Percentiles rank a stretch among this genome's conserved stretches.
Evolutionary conservation across 2,113 vertebrate genomes (phyloP).

Genomic region (Lota lota): DNA sequence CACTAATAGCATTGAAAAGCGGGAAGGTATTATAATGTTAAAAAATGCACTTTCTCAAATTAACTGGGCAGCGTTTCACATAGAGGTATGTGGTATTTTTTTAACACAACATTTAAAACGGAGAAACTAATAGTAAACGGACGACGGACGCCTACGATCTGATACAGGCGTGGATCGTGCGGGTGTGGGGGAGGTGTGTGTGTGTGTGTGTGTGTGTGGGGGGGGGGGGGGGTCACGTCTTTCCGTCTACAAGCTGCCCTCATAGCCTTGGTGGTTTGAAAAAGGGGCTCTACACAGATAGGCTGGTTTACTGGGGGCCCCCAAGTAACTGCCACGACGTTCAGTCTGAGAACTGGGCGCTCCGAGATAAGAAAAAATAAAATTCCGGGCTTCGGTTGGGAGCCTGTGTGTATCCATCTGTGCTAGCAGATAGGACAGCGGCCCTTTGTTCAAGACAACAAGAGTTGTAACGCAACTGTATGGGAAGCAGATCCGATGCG

Average conservation of each 20-base stretch:
- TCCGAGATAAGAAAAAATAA: constrained; percentile 29
- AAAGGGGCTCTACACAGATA: constrained; percentile 30
- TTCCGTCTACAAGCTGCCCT: constrained; percentile 30
- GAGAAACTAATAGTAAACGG: no score
- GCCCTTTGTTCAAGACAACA: constrained; percentile 51
- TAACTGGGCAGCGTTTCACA: no score
- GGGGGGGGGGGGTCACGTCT: not conserved
- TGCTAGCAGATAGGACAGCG: constrained; percentile 48
- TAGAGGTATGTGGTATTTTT: no score
- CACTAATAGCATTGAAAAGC: no score
- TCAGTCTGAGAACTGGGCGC: constrained; percentile 47
- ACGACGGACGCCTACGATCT: no score
- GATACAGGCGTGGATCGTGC: no score
- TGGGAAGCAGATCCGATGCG: not conserved
- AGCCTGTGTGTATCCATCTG: constrained; percentile 73
- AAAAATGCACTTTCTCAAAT: no score
- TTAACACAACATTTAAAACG: no score
- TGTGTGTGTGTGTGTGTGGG: no score
- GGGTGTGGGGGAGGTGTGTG: no score
- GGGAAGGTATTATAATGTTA: no score
- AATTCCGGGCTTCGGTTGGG: constrained; percentile 58
- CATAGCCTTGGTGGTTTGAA: not conserved
- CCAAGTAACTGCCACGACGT: constrained; percentile 64
- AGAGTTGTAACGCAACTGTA: constrained; percentile 2
- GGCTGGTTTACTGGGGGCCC: constrained; percentile 48